A percentile compares a stretch with the other conserved stretches of the same genome.
phyloP scores from a whole-genome alignment of 1,140 invertebrate species.

The Melanaphis sacchari region DNA sequence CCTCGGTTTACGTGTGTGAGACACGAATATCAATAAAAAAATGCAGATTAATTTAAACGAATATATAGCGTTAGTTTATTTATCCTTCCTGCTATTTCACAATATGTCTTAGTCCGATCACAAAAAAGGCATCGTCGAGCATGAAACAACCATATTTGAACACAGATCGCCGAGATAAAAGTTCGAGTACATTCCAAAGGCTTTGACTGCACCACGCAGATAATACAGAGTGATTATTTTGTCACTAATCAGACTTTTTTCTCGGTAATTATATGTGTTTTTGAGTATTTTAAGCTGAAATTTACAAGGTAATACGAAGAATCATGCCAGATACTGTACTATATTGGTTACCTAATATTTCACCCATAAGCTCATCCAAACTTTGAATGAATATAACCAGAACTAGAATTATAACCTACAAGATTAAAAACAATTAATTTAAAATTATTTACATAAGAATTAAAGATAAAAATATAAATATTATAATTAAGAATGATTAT shows the following conservation, averaged over 20 bases:
- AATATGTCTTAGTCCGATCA: not conserved
- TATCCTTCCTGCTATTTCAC: not conserved
- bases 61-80: not conserved
- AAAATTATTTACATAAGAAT: not conserved
- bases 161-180: not conserved
- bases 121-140: not conserved
- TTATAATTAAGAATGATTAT: too few species aligned
- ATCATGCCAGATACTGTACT: too few species aligned
- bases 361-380: not conserved
- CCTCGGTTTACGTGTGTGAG: not conserved
- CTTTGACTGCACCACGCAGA: not conserved
- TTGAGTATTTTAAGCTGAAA: not conserved
- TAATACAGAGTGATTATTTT: not conserved
- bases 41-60: conserved; percentile 1
- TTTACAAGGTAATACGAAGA: not conserved
- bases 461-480: too few species aligned
- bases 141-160: not conserved
- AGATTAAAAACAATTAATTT: not conserved
- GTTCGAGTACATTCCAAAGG: not conserved
- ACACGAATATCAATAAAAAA: conserved; percentile 25
- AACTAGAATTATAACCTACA: not conserved
- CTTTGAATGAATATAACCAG: not conserved
- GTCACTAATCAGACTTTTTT: not conserved
- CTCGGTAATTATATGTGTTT: not conserved
- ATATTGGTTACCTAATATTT: not conserved